phyloP scores from a whole-genome alignment of 2,113 vertebrate genomes.

The Natator depressus region DNA sequence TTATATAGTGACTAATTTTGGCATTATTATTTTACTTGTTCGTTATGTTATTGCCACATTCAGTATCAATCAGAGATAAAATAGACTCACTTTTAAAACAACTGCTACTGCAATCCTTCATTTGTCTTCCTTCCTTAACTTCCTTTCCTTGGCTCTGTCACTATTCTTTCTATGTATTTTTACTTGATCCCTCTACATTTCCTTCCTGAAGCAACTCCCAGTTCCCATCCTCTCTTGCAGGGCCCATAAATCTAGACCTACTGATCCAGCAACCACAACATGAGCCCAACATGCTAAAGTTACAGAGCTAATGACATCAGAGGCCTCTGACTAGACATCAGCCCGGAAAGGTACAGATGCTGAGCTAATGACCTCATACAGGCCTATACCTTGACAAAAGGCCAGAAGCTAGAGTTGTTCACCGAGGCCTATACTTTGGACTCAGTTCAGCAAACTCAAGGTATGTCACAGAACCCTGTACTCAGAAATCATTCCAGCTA shows the following conservation, averaged over 20 bases:
- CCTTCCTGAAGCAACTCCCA: neutral
- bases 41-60: neutral
- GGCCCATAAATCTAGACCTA: neutral
- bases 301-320: neutral
- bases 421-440: neutral
- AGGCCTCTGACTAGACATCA: neutral
- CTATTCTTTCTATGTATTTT: neutral
- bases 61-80: neutral
- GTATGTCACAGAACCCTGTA: neutral
- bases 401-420: neutral
- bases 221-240: no score
- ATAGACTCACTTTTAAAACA: neutral
- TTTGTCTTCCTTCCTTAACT: neutral
- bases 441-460: neutral
- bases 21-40: neutral
- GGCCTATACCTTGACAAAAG: neutral
- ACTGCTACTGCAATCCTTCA: neutral
- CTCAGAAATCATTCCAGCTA: neutral
- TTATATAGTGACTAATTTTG: neutral
- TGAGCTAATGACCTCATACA: neutral
- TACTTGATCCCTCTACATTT: neutral
- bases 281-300: neutral
- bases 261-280: neutral
- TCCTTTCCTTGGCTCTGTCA: neutral
- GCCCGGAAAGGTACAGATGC: neutral